Evolutionary conservation across 2,888 invertebrate species (phyloP), one percentile per base, ranked within the genome.

Genomic region (Macrosoma leucophasiata): DNA sequence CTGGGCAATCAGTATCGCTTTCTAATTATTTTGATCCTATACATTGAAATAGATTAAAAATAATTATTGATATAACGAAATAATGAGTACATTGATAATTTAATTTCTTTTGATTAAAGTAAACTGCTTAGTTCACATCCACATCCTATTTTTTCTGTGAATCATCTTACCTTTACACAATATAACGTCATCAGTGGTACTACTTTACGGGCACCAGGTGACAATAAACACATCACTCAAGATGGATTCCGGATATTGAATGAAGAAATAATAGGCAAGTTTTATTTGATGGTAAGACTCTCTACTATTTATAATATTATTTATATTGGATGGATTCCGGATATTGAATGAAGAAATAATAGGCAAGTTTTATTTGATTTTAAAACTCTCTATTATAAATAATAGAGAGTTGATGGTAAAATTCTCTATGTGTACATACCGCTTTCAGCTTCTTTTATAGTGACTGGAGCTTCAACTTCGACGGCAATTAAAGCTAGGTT

Each of bases 151-250:
- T 7, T 12, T n/a, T n/a, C n/a, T n/a, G n/a, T n/a, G n/a, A 13
- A 30, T 30, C 14, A 8, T 10, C 27, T 25, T 22, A 21, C n/a
- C n/a, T n/a, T 9, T 24, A 29, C 29, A 30, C 27, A 33, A 29
- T 40, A 36, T 40, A 33, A 26, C 33, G 12, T 29, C 32, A 11
- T 17, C 13, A 5, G 5, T 27, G 22, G 17, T 13, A 19, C 22
- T 29, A 21, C 29, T 8, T 15, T 11, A 24, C 12, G 6, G 4
- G 8, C 28, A 41, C 36, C 41, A 41, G 41, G 41, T 17, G 37
- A 41, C 23, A 38, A 24, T 35, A 41, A 41, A 41, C 34, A 35
- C 15, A 35, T 41, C 34, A 41, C 33, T 36, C 34, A 41, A 41
- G 24, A 41, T 41, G 28, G 34, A 32, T 32, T 41, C 36, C 34